Percentiles rank a stretch among this genome's conserved stretches.
These are phyloP conservation scores for Tamias sibiricus DNA, from an alignment of 2,113 vertebrate genomes.

Conservation along the genomic window DNA sequence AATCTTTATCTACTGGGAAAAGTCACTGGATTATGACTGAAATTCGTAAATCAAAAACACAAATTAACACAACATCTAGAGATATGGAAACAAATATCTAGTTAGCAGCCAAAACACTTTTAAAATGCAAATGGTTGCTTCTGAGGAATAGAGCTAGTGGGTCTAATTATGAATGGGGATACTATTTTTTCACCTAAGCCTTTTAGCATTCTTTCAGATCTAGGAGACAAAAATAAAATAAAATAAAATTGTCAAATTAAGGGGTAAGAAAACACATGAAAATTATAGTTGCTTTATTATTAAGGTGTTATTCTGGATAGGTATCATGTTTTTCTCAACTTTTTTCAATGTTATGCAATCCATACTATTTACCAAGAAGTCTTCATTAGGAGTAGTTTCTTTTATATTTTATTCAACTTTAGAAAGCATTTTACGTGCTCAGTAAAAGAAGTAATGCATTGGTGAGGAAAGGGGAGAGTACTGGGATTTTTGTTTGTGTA, in stretches of 20 bases:
- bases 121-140: neutral
- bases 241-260: neutral
- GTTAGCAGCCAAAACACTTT: neutral
- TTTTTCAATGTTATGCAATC: neutral
- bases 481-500: neutral
- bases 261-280: neutral
- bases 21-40: neutral
- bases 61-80: neutral
- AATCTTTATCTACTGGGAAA: neutral
- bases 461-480: neutral
- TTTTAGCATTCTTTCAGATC: neutral
- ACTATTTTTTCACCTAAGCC: neutral
- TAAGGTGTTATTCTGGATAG: neutral
- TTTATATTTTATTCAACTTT: conserved; percentile 13
- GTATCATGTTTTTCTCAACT: neutral
- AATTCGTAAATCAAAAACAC: neutral
- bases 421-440: neutral
- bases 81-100: neutral
- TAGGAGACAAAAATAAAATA: neutral
- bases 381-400: neutral
- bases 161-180: neutral
- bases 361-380: neutral
- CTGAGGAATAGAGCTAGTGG: neutral
- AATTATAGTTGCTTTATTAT: neutral
- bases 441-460: neutral